phyloP scores from a whole-genome alignment of 1,140 invertebrate genomes.

The Sinonovacula constricta region DNA sequence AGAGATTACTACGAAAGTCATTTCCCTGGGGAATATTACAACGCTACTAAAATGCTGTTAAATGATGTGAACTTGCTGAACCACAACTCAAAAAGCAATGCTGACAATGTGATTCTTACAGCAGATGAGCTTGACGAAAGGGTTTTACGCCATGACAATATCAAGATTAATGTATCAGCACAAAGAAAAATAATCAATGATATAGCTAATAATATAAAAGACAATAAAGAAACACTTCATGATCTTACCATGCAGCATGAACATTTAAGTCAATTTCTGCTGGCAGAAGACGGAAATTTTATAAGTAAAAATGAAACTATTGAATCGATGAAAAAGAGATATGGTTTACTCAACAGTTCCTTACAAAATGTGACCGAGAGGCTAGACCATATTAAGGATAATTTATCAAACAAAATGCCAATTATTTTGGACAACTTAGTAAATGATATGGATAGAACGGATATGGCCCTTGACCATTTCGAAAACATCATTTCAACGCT shows the following conservation, averaged over 20 bases:
- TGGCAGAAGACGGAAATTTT: background rate
- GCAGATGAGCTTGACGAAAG: background rate
- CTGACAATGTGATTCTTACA: background rate
- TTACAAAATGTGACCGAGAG: background rate
- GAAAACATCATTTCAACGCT: too few relatives aligned
- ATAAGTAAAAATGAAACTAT: conserved; percentile 38
- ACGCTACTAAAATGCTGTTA: background rate
- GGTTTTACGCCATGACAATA: background rate
- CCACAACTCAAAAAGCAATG: background rate
- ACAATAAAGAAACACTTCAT: background rate
- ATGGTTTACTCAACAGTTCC: too few relatives aligned
- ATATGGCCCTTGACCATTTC: too few relatives aligned
- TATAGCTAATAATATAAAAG: background rate
- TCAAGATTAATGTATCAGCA: background rate
- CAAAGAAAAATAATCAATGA: background rate
- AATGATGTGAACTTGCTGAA: background rate
- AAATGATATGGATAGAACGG: too few relatives aligned
- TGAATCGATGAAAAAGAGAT: conserved; percentile 46
- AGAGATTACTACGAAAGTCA: conserved; percentile 27
- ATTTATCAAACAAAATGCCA: too few relatives aligned
- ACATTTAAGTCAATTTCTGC: background rate
- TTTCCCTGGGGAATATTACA: conserved; percentile 12
- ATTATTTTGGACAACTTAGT: too few relatives aligned
- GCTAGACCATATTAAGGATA: background rate
- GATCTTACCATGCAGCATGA: background rate